Conservation (phyloP, 2,113 vertebrate genomes). For the Ascaphus truei region DNA sequence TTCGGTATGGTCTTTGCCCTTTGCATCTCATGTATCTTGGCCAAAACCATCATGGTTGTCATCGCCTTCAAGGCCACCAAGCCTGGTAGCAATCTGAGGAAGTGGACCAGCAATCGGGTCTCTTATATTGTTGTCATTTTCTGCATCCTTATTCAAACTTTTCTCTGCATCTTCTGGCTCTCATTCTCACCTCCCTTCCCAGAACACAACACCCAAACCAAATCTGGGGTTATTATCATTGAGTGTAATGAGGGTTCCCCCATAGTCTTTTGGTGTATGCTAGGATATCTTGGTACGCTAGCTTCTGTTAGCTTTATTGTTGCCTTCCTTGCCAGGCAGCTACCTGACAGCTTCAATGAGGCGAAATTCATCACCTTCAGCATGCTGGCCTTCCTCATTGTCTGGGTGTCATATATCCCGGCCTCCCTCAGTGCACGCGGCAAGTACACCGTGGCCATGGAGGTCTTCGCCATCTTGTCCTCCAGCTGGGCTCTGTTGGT, state of each 20-base stretch:
- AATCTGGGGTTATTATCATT: slow-evolving; percentile 22
- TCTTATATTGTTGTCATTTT: slow-evolving; percentile 40
- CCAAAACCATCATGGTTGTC: slow-evolving; percentile 40
- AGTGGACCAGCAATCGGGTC: slow-evolving; percentile 45
- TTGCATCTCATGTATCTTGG: slow-evolving; percentile 47
- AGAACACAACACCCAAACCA: slow-evolving; percentile 32
- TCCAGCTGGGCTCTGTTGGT: slow-evolving; percentile 78
- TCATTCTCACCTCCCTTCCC: slow-evolving; percentile 40
- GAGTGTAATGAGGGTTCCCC: slow-evolving; percentile 40
- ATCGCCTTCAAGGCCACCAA: slow-evolving; percentile 40
- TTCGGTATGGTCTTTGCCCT: slow-evolving; percentile 52
- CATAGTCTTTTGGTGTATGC: slow-evolving; percentile 44
- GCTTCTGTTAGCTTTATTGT: slow-evolving; percentile 44
- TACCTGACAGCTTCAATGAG: slow-evolving; percentile 42
- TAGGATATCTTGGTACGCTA: slow-evolving; percentile 51
- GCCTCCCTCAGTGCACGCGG: slow-evolving; percentile 19
- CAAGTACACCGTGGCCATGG: slow-evolving; percentile 24
- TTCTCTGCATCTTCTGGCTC: slow-evolving; percentile 46
- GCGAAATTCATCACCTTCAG: slow-evolving; percentile 41
- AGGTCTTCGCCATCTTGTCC: slow-evolving; percentile 36
- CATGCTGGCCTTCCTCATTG: slow-evolving; percentile 38
- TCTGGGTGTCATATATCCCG: slow-evolving; percentile 70
- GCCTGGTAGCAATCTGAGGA: slow-evolving; percentile 41
- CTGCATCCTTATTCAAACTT: slow-evolving; percentile 42
- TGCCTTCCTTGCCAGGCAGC: slow-evolving; percentile 30